Evolutionary conservation across 2,797 vertebrate genomes (phyloP).

Genomic region (Enteromius argenteus): DNA sequence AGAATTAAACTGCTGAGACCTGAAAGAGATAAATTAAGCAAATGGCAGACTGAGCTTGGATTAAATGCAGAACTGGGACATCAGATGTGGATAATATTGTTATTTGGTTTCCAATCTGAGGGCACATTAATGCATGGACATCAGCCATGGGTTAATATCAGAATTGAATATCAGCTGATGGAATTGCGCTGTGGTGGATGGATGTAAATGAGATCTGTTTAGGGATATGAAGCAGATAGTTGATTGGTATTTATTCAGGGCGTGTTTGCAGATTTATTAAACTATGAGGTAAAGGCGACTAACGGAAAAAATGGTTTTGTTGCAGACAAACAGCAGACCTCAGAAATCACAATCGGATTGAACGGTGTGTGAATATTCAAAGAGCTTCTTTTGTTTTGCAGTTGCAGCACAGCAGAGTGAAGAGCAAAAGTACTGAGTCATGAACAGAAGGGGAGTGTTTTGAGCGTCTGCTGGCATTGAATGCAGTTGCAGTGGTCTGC

Average conservation of each 20-base stretch:
- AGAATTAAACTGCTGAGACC: constrained; percentile 78
- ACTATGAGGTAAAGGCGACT: background rate
- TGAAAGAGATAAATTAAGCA: constrained; percentile 79
- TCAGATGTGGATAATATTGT: constrained; percentile 40
- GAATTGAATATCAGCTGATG: constrained; percentile 18
- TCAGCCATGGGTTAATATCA: constrained; percentile 22
- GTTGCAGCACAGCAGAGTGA: constrained; percentile 4
- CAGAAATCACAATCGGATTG: background rate
- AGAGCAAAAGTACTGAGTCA: constrained; percentile 30
- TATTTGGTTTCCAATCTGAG: constrained; percentile 31
- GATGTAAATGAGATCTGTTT: constrained; percentile 18
- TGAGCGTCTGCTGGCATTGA: constrained; percentile 4
- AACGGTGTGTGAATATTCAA: constrained; percentile 25
- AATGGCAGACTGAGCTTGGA: constrained; percentile 79
- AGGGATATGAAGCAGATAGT: background rate
- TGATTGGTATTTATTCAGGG: background rate
- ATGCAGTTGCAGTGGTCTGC: constrained; percentile 3
- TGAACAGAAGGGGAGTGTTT: constrained; percentile 22
- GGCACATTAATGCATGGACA: constrained; percentile 32
- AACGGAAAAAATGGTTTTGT: background rate
- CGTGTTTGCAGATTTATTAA: background rate
- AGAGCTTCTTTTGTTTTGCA: constrained; percentile 23
- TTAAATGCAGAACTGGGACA: constrained; percentile 65
- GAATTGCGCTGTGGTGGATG: background rate
- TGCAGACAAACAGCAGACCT: background rate